Percentiles rank a stretch among this genome's conserved stretches.
phyloP scores from a whole-genome alignment of 1,140 invertebrate species.

The Drosophila lacteicornis region DNA sequence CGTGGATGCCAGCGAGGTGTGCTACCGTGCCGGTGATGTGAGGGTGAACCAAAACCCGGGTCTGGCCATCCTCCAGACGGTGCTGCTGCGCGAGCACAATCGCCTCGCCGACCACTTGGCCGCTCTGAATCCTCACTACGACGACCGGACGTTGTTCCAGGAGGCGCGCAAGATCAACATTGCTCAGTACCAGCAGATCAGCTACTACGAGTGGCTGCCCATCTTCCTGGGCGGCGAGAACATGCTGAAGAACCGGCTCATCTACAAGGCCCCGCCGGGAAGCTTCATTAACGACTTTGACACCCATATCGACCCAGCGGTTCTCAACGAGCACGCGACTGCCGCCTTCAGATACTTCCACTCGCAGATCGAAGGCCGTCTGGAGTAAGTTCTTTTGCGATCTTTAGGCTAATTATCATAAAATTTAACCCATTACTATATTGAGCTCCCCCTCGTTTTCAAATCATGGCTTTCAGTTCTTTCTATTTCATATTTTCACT shows the following conservation, averaged over 20 bases:
- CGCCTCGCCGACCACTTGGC: conserved; percentile 90
- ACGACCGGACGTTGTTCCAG: conserved; percentile 94
- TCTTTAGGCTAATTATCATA: neutral
- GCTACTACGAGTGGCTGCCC: conserved; percentile 94
- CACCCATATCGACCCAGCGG: conserved; percentile 90
- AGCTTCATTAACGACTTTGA: conserved; percentile 94
- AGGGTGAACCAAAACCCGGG: conserved; percentile 95
- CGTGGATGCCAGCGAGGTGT: conserved; percentile 87
- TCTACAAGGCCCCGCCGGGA: conserved; percentile 88
- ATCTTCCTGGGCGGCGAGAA: conserved; percentile 90
- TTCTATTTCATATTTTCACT: neutral
- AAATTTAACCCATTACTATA: neutral
- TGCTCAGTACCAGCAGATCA: conserved; percentile 93
- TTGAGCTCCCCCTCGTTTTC: neutral
- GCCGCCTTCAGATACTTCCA: conserved; percentile 96
- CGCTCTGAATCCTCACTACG: conserved; percentile 93
- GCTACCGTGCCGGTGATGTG: conserved; percentile 91
- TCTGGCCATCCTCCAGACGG: conserved; percentile 92
- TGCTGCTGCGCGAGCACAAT: conserved; percentile 96
- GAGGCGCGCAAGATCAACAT: conserved; percentile 92
- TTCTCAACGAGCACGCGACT: conserved; percentile 94
- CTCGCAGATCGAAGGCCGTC: conserved; percentile 91
- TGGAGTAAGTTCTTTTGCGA: conserved; percentile 87
- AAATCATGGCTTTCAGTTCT: neutral
- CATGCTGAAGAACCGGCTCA: conserved; percentile 89